phyloP scores from a whole-genome alignment of 1,140 invertebrate species.

The Atta cephalotes region DNA sequence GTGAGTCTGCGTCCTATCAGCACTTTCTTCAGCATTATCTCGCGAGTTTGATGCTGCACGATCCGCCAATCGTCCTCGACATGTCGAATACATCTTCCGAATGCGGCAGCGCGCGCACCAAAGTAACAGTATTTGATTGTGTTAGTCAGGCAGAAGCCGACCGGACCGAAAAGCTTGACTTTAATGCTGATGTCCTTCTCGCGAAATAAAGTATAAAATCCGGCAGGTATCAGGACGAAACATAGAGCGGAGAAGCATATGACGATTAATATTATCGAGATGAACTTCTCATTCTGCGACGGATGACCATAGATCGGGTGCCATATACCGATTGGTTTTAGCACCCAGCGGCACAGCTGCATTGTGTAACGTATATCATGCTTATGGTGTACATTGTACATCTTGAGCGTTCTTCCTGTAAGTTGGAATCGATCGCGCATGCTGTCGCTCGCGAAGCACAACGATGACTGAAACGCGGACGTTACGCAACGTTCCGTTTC shows the following conservation, averaged over 20 bases:
- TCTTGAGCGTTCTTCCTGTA: background rate
- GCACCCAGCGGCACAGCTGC: conserved; percentile 68
- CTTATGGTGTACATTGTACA: conserved; percentile 27
- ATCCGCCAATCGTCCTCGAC: conserved; percentile 71
- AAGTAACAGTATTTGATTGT: conserved; percentile 64
- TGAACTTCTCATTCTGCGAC: background rate
- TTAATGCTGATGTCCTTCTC: conserved; percentile 25
- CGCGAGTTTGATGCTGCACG: conserved; percentile 33
- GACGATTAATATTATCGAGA: background rate
- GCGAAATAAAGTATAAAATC: conserved; percentile 35
- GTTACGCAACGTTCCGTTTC: background rate
- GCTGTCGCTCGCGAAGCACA: background rate
- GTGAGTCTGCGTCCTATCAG: conserved; percentile 61
- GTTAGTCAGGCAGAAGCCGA: conserved; percentile 21
- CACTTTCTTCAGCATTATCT: conserved; percentile 64
- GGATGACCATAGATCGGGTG: background rate
- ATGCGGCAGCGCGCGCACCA: background rate
- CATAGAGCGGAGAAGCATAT: conserved; percentile 36
- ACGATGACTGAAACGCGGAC: conserved; percentile 48
- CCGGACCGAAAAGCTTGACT: conserved; percentile 45
- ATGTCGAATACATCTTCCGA: conserved; percentile 58
- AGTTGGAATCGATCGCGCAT: conserved; percentile 47
- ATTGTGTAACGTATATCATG: conserved; percentile 26
- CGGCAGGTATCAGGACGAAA: conserved; percentile 64
- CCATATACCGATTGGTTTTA: conserved; percentile 76